phyloP scores from a whole-genome alignment of 2,113 vertebrate genomes.

The Grallaria varia region DNA sequence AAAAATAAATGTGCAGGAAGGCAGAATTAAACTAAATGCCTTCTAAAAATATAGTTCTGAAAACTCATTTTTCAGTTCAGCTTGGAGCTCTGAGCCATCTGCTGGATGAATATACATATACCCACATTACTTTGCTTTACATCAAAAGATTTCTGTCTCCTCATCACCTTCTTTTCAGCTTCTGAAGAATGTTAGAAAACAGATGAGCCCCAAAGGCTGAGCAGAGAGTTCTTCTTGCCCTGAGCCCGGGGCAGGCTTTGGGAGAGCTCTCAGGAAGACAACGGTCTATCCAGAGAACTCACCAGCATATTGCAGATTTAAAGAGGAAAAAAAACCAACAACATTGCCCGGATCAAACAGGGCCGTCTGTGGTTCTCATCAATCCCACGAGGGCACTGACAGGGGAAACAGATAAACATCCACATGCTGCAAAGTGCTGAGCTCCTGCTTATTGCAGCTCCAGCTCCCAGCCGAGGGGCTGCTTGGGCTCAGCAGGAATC shows the following conservation, averaged over 20 bases:
- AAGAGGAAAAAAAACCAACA: background rate
- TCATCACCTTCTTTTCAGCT: background rate
- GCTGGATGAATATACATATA: background rate
- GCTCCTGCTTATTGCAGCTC: background rate
- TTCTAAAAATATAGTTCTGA: background rate
- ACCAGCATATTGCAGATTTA: background rate
- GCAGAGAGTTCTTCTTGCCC: background rate
- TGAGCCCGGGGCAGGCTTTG: background rate
- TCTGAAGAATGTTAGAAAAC: background rate
- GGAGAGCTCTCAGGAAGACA: background rate
- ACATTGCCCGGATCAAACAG: background rate
- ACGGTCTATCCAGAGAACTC: background rate
- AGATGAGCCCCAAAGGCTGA: background rate
- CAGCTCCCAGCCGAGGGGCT: background rate
- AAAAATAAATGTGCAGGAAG: background rate
- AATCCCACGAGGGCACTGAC: background rate
- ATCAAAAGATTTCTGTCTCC: background rate
- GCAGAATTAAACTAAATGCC: background rate
- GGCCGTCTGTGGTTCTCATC: background rate
- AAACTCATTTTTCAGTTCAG: background rate
- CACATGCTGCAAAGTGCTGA: background rate
- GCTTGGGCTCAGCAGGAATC: background rate
- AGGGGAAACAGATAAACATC: background rate
- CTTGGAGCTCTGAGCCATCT: background rate
- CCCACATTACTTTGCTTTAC: background rate